A percentile compares a stretch with the other conserved stretches of the same genome.
These are phyloP conservation scores for Argyrosomus regius DNA, from an alignment of 2,797 vertebrate genomes.

Conservation along the genomic window DNA sequence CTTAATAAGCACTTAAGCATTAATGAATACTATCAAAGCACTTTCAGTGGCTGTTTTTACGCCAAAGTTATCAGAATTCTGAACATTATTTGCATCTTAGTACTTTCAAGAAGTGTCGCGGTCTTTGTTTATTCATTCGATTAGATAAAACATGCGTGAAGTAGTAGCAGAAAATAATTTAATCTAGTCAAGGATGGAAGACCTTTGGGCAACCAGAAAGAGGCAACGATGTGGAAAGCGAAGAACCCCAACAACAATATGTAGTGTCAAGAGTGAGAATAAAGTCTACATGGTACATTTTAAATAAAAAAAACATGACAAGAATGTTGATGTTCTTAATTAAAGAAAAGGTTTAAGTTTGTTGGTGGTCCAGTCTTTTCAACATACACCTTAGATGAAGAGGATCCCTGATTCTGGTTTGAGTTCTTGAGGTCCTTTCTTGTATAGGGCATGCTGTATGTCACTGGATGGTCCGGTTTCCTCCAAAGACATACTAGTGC, in stretches of 20 bases:
- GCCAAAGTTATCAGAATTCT: background rate
- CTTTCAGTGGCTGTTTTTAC: conserved; percentile 25
- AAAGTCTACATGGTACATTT: background rate
- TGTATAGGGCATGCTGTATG: background rate
- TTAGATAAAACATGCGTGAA: conserved; percentile 29
- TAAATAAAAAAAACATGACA: background rate
- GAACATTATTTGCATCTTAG: background rate
- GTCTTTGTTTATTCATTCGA: conserved; percentile 36
- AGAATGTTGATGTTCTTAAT: background rate
- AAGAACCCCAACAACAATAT: background rate
- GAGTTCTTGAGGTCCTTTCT: conserved; percentile 9
- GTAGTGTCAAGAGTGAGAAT: background rate
- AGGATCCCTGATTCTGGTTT: conserved; percentile 6
- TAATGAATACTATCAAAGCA: conserved; percentile 51
- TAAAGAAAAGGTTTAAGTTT: background rate
- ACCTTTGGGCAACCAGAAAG: conserved; percentile 35
- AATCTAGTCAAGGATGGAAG: conserved; percentile 45
- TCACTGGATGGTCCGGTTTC: background rate
- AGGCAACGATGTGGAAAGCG: conserved; percentile 25
- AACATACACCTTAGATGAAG: conserved; percentile 1
- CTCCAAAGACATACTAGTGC: background rate
- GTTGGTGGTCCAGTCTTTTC: background rate
- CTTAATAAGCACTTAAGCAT: conserved; percentile 42
- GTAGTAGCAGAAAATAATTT: conserved; percentile 52
- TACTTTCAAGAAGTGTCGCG: conserved; percentile 34